Percentiles rank a stretch among this genome's conserved stretches.
These are phyloP conservation scores for Chunga burmeisteri DNA, from an alignment of 2,113 vertebrate genomes.

Conservation along the genomic window DNA sequence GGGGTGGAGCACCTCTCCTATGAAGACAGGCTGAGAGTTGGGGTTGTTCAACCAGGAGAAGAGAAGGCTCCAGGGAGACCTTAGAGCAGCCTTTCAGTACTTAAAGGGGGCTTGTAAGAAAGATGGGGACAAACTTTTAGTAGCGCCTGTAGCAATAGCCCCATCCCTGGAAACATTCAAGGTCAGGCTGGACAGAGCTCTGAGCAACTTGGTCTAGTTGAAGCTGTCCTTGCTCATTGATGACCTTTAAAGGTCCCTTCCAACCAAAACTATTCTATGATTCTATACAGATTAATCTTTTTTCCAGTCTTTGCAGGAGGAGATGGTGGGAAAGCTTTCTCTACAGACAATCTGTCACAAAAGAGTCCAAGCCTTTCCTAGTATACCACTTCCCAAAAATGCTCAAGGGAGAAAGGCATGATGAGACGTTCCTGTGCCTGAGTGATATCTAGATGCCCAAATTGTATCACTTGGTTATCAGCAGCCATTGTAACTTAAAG, in stretches of 20 bases:
- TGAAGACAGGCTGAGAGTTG: no score
- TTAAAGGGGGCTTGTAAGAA: no score
- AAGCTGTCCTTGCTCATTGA: not conserved
- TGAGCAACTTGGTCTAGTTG: not conserved
- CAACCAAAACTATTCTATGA: no score
- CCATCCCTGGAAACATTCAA: not conserved
- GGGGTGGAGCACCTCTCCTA: no score
- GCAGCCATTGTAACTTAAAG: not conserved
- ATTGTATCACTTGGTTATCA: not conserved
- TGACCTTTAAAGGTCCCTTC: no score
- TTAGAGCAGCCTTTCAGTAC: no score
- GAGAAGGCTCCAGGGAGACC: no score
- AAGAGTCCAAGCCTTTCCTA: not conserved
- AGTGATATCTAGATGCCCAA: not conserved
- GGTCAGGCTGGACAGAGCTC: not conserved
- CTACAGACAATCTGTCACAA: not conserved
- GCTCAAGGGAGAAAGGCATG: not conserved
- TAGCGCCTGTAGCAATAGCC: no score
- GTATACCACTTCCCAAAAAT: not conserved
- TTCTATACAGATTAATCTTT: accelerated
- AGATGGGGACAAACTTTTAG: no score
- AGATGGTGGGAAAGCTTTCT: not conserved
- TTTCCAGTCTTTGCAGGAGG: not conserved
- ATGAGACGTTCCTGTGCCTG: not conserved
- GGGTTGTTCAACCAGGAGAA: no score